A percentile compares a stretch with the other conserved stretches of the same genome.
phyloP scores from a whole-genome alignment of 2,888 invertebrate species.

The Hedya salicella region DNA sequence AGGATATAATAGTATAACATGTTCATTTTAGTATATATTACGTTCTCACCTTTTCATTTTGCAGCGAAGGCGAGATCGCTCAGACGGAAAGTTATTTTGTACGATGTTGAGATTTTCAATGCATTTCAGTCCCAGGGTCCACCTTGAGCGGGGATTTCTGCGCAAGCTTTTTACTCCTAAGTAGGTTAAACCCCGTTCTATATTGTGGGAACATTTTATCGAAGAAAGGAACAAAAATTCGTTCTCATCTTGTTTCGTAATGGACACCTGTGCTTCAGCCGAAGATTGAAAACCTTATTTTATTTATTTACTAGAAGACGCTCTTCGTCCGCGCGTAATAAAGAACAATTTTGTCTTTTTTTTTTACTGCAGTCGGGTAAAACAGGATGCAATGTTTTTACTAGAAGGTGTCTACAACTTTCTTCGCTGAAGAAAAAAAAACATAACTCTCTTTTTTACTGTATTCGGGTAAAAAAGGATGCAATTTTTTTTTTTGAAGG shows the following conservation, averaged over 20 bases:
- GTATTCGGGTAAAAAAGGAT: too few relatives aligned
- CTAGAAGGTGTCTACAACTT: too few relatives aligned
- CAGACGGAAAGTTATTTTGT: background rate
- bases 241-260: constrained; percentile 16
- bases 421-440: too few relatives aligned
- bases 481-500: too few relatives aligned
- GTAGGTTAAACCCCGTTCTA: constrained; percentile 6
- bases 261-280: constrained; percentile 2
- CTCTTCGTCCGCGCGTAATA: too few relatives aligned
- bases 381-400: too few relatives aligned
- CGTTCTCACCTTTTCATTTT: background rate
- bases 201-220: background rate
- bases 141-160: constrained; percentile 4
- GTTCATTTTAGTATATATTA: too few relatives aligned
- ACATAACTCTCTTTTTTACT: too few relatives aligned
- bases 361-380: too few relatives aligned
- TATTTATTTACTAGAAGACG: background rate
- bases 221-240: constrained; percentile 1
- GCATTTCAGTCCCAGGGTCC: background rate
- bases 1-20: too few relatives aligned
- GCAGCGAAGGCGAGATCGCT: background rate
- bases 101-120: background rate
- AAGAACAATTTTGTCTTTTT: too few relatives aligned
- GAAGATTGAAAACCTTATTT: background rate
- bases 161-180: background rate